phyloP scores from a whole-genome alignment of 2,888 invertebrate genomes.

The Zaprionus obscuricornis region DNA sequence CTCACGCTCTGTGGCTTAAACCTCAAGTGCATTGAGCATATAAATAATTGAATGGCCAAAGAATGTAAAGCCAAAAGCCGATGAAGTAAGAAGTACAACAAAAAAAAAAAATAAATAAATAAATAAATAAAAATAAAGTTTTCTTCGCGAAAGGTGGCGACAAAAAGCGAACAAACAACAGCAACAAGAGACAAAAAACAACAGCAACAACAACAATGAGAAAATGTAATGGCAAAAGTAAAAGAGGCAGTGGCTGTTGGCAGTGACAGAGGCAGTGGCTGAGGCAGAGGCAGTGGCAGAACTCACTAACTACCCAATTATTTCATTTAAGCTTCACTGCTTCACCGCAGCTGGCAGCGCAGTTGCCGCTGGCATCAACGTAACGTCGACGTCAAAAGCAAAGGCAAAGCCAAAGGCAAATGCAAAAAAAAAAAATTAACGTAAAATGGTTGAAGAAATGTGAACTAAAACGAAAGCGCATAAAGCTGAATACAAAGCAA shows the following conservation, averaged over 20 bases:
- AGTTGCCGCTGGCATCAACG: conserved; percentile 1
- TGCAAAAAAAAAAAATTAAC: conserved; percentile 24
- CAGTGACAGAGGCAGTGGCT: background rate
- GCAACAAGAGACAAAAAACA: conserved; percentile 25
- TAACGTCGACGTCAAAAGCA: conserved; percentile 8
- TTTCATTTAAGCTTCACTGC: conserved; percentile 82
- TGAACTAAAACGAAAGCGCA: conserved; percentile 52
- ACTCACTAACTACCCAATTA: conserved; percentile 81
- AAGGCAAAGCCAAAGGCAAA: background rate
- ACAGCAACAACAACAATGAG: conserved; percentile 17
- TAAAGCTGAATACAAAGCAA: conserved; percentile 22
- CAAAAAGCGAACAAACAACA: conserved; percentile 2
- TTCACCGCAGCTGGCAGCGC: conserved; percentile 42
- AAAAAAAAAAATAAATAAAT: background rate
- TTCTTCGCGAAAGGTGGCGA: conserved; percentile 12
- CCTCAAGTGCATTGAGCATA: conserved; percentile 52
- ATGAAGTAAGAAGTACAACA: conserved; percentile 24
- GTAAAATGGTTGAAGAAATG: conserved; percentile 61
- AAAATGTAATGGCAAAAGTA: too few species aligned
- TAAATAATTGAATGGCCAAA: conserved; percentile 65
- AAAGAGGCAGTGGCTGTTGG: background rate
- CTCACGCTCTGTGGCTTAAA: too few species aligned
- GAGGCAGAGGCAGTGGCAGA: conserved; percentile 18
- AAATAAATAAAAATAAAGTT: too few species aligned
- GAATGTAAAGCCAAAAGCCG: conserved; percentile 50